phyloP scores from a whole-genome alignment of 2,888 invertebrate genomes.

The Callosobruchus maculatus region DNA sequence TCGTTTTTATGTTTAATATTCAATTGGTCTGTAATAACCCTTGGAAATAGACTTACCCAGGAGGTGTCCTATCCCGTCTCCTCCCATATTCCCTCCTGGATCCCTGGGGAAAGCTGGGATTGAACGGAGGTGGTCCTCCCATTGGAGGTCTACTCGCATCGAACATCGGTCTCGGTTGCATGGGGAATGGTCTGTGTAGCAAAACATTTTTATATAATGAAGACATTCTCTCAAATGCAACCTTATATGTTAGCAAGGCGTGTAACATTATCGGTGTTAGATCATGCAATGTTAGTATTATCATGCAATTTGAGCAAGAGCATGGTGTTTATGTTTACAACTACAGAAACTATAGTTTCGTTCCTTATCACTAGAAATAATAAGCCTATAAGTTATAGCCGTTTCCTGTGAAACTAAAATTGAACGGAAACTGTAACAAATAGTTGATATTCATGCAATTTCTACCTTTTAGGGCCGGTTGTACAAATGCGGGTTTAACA shows the following conservation, averaged over 20 bases:
- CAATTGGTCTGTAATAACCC: too few species aligned
- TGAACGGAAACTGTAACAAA: too few species aligned
- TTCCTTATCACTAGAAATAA: too few species aligned
- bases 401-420: too few species aligned
- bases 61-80: conserved; percentile 49
- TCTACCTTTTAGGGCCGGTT: too few species aligned
- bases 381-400: too few species aligned
- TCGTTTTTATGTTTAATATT: too few species aligned
- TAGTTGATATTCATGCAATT: too few species aligned
- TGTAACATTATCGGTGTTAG: neutral
- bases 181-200: conserved; percentile 34
- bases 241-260: neutral
- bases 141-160: conserved; percentile 43
- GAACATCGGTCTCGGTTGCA: conserved; percentile 41
- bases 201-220: neutral
- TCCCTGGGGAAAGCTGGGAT: conserved; percentile 31
- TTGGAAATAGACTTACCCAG: conserved; percentile 49
- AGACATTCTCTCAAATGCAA: neutral
- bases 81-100: conserved; percentile 28
- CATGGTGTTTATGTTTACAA: too few species aligned
- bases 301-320: too few species aligned
- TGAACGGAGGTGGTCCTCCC: conserved; percentile 39
- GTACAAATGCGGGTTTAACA: too few species aligned
- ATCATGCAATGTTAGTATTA: neutral
- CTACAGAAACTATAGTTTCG: too few species aligned